Conservation (phyloP, 2,113 vertebrate species). For the Pterophyllum scalare region DNA sequence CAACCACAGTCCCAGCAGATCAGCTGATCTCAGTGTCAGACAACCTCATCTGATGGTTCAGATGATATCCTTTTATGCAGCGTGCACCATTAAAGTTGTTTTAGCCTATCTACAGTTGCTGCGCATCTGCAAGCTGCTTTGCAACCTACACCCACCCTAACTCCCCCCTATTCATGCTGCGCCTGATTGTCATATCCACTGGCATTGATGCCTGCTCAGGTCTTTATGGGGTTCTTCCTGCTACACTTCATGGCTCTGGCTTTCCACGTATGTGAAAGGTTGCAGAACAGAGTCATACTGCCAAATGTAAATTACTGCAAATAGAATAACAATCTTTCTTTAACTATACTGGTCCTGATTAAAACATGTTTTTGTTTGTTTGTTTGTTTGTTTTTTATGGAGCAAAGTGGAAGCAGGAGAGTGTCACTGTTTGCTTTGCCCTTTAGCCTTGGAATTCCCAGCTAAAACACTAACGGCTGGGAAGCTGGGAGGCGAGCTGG, state of each 20-base stretch:
- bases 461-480: slow-evolving; percentile 57
- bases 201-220: too few relatives aligned
- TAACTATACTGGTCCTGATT: neutral
- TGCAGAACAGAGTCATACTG: too few relatives aligned
- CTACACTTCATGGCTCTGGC: too few relatives aligned
- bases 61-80: neutral
- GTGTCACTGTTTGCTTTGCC: slow-evolving; percentile 61
- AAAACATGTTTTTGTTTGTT: slow-evolving; percentile 15
- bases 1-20: too few relatives aligned
- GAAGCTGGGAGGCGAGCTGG: slow-evolving; percentile 46
- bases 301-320: too few relatives aligned
- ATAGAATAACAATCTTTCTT: neutral
- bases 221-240: too few relatives aligned
- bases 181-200: too few relatives aligned
- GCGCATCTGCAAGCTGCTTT: neutral
- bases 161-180: too few relatives aligned
- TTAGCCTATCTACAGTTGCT: neutral
- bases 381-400: slow-evolving; percentile 24
- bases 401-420: slow-evolving; percentile 36
- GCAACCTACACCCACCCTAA: neutral
- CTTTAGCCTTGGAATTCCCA: slow-evolving; percentile 55
- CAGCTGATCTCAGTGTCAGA: neutral
- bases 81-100: neutral
- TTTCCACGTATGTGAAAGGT: too few relatives aligned
- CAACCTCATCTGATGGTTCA: neutral